Percentiles rank a stretch among this genome's conserved stretches.
Conservation (phyloP, 1,140 invertebrate genomes). For the Lepidotrigona ventralis region DNA sequence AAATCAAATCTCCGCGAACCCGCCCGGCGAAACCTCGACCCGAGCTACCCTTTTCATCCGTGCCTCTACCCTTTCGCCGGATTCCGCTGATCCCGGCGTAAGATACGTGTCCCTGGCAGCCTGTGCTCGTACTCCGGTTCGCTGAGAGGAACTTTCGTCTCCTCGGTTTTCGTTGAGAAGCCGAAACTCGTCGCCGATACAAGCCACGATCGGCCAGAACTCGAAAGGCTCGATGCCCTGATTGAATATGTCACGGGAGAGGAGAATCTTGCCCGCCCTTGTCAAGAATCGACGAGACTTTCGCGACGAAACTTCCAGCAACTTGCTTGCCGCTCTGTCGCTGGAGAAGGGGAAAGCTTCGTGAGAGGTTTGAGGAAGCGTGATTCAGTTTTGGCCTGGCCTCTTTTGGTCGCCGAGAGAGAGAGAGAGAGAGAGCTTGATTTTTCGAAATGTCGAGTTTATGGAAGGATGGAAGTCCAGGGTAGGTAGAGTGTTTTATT, state of each 20-base stretch:
- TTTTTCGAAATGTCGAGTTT: neutral
- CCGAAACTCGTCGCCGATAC: conserved; percentile 18
- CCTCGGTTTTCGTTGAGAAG: neutral
- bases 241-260: conserved; percentile 30
- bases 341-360: neutral
- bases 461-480: neutral
- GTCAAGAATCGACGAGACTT: neutral
- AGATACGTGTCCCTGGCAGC: conserved; percentile 47
- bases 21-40: neutral
- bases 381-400: neutral
- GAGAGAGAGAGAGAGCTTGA: neutral
- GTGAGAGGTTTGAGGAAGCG: no score
- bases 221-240: conserved; percentile 4
- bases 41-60: no score
- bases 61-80: neutral
- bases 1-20: conserved; percentile 63
- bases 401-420: neutral
- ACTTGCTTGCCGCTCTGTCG: neutral
- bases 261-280: no score
- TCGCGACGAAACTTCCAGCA: neutral
- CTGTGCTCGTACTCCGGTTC: conserved; percentile 6
- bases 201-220: conserved; percentile 3
- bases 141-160: conserved; percentile 2
- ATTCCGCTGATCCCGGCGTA: conserved; percentile 31
- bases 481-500: no score